A percentile compares a stretch with the other conserved stretches of the same genome.
phyloP scores from a whole-genome alignment of 2,888 invertebrate genomes.

The Dexiosoma caninum region DNA sequence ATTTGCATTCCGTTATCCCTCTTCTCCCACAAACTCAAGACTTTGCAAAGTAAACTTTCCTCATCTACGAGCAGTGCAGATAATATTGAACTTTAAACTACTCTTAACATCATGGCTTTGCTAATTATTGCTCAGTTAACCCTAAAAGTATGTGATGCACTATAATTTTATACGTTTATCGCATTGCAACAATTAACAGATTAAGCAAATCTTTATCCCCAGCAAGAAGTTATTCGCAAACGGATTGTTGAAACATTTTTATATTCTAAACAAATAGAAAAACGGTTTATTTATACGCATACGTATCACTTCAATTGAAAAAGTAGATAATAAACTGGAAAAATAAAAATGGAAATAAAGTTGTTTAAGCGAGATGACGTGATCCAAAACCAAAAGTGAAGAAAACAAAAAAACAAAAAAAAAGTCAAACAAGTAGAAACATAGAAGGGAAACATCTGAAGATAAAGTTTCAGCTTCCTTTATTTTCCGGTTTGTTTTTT shows the following conservation, averaged over 20 bases:
- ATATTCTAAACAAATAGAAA: constrained; percentile 18
- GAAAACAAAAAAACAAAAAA: not conserved
- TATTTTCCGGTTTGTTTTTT: constrained; percentile 10
- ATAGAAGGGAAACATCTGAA: constrained; percentile 32
- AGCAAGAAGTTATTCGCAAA: too few species aligned
- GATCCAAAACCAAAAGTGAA: constrained; percentile 23
- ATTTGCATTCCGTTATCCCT: too few species aligned
- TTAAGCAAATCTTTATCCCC: constrained; percentile 12
- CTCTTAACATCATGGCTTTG: too few species aligned
- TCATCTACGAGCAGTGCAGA: too few species aligned
- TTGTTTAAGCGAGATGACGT: constrained; percentile 52
- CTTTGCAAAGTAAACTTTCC: too few species aligned
- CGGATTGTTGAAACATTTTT: not conserved
- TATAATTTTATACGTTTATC: too few species aligned
- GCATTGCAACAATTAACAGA: constrained; percentile 34
- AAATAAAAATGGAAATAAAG: constrained; percentile 59
- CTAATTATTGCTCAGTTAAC: too few species aligned
- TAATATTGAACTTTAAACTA: too few species aligned
- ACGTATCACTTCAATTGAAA: constrained; percentile 48
- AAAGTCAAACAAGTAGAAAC: constrained; percentile 12
- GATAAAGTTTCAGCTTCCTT: constrained; percentile 23
- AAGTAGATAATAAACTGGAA: constrained; percentile 48
- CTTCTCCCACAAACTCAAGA: too few species aligned
- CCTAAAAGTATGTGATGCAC: too few species aligned
- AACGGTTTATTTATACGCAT: constrained; percentile 37